Evolutionary conservation across 2,888 invertebrate genomes (phyloP), one percentile per base, ranked within the genome.

Genomic region (Entomobrya proxima): DNA sequence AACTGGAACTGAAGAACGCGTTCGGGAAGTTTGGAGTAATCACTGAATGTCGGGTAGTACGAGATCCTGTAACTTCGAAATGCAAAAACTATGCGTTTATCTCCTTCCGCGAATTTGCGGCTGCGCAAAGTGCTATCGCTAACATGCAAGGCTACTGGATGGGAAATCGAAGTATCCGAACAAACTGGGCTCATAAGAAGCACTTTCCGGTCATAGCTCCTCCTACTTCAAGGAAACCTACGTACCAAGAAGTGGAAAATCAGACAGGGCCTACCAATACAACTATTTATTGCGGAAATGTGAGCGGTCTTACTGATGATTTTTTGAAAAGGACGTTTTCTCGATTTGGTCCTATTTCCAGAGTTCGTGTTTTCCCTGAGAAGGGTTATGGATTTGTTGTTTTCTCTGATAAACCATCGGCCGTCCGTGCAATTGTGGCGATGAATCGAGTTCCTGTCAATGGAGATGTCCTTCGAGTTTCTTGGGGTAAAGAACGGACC

Each of bases 21-120:
- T 99, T 99, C 92, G 96, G 97, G 91, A 98, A 98, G 37, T 99
- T 98, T 92, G 99, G 99, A 90, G 98, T 98, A 93, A 98, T 99
- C 92, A 98, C 98, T 91, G 96, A 99, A 92, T 98, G 98, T 93
- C 95, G 99, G 92, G 98, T 99, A 93, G 99, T 99, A 83, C 95
- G 98, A 91, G 99, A 99, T 93, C 97, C 98, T 89, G 98, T 98
- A 93, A 99, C 98, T 89, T 95, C 98, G 92, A 98, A 98, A 93
- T 98, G 98, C 90, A 99, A 98, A 93, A 30, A 52, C 30, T 81
- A 81, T 27, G 81, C 58, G 2, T 81, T 81, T 44, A 18, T 81
- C 6, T 27, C 58, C 3, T 81, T 58, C 37, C 27, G 13, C 0
- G 9, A 0, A 18, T 58, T 44, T 40, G 58, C 44, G 6, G 55